Evolutionary conservation across 2,113 vertebrate species (phyloP).

Genomic region (Falco punctatus): DNA sequence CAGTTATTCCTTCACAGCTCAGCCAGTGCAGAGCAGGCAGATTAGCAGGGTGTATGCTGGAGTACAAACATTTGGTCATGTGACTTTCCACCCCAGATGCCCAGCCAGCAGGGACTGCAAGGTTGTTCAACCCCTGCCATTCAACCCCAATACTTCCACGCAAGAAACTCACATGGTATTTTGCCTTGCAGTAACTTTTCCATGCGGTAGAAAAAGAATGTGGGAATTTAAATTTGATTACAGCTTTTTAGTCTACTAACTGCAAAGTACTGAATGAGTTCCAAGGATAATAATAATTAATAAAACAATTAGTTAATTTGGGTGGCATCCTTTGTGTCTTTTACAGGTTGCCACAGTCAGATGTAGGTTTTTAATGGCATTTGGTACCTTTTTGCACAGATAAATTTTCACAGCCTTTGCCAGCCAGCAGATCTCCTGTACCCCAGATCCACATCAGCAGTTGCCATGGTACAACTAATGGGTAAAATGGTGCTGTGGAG

Average conservation of each 20-base stretch:
- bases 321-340: background rate
- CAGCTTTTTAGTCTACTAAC: background rate
- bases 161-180: background rate
- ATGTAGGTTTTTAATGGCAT: background rate
- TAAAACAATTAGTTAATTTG: background rate
- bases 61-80: fast-evolving
- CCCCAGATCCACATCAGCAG: background rate
- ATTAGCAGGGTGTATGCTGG: background rate
- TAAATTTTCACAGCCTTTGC: background rate
- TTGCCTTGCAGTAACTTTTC: background rate
- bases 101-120: background rate
- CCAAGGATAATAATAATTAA: background rate
- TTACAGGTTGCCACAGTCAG: background rate
- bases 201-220: background rate
- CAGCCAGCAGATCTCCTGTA: background rate
- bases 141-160: background rate
- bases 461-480: background rate
- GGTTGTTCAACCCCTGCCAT: background rate
- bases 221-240: background rate
- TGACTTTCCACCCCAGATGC: background rate
- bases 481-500: background rate
- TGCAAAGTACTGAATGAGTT: background rate
- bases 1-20: background rate
- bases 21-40: background rate
- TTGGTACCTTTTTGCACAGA: background rate